A percentile compares a stretch with the other conserved stretches of the same genome.
Evolutionary conservation across 64 coral and sea anemone species (phyloP).

Genomic region (Montipora cactus): DNA sequence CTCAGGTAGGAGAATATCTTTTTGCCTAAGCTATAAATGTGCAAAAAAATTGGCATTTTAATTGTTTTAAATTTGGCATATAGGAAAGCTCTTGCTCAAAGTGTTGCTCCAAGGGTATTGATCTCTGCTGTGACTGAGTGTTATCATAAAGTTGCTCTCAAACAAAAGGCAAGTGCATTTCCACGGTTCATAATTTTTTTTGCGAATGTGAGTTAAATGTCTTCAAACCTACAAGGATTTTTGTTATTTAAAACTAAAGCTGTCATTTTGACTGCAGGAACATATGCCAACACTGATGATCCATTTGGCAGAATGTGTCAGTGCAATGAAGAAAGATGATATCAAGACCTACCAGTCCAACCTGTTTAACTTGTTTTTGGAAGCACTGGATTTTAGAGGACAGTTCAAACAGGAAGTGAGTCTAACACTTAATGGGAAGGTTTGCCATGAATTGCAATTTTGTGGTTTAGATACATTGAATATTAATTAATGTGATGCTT

Average conservation of each 20-base stretch:
- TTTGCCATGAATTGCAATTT: too few species aligned
- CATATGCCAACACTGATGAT: conserved; percentile 55
- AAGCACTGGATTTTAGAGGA: conserved; percentile 82
- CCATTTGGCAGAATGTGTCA: conserved; percentile 67
- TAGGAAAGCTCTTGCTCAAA: conserved; percentile 76
- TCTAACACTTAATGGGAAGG: neutral
- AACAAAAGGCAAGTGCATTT: conserved; percentile 35
- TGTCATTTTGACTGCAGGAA: neutral
- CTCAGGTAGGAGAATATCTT: conserved; percentile 20
- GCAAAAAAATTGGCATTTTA: neutral
- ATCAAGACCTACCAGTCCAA: conserved; percentile 75
- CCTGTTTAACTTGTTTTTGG: conserved; percentile 84
- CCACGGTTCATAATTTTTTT: too few species aligned
- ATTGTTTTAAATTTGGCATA: neutral
- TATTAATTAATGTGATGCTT: too few species aligned
- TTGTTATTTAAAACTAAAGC: neutral
- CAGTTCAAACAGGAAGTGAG: conserved; percentile 66
- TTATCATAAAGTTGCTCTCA: conserved; percentile 54
- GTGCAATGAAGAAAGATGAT: conserved; percentile 76
- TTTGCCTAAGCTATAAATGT: neutral
- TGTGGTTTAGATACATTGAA: too few species aligned
- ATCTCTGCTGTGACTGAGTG: conserved; percentile 82
- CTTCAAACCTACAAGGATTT: too few species aligned
- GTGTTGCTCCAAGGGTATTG: conserved; percentile 75
- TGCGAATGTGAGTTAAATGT: too few species aligned